Conservation (phyloP, 2,797 vertebrate species). For the Sternotherus odoratus region DNA sequence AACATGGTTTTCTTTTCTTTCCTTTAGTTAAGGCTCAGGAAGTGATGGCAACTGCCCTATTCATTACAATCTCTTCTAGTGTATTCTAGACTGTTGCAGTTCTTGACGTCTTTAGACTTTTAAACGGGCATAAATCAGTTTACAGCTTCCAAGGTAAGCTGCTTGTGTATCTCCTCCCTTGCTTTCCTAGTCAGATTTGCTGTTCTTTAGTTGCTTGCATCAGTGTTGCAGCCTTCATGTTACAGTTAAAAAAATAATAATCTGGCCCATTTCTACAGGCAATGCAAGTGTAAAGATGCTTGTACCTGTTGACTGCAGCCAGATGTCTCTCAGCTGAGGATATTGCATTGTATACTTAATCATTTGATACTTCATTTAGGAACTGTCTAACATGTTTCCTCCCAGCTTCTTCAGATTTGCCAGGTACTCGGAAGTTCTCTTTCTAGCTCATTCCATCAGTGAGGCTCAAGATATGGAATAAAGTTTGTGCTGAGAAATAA, state of each 20-base stretch:
- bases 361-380: not conserved
- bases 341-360: not conserved
- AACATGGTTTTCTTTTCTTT: not conserved
- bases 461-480: not conserved
- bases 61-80: not conserved
- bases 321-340: not conserved
- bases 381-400: not conserved
- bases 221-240: not conserved
- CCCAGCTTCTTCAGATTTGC: not conserved
- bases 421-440: not conserved
- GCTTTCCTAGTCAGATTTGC: not conserved
- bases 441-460: not conserved
- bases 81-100: not conserved
- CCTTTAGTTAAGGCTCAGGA: not conserved
- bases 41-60: not conserved
- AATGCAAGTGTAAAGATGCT: not conserved
- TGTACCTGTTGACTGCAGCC: not conserved
- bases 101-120: not conserved
- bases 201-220: not conserved
- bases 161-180: not conserved
- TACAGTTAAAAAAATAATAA: accelerated
- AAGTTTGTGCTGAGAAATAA: not conserved
- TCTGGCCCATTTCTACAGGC: not conserved
- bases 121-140: not conserved
- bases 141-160: not conserved